These are phyloP conservation scores for Euschistus heros DNA, from an alignment of 1,140 invertebrate species.

Conservation along the genomic window DNA sequence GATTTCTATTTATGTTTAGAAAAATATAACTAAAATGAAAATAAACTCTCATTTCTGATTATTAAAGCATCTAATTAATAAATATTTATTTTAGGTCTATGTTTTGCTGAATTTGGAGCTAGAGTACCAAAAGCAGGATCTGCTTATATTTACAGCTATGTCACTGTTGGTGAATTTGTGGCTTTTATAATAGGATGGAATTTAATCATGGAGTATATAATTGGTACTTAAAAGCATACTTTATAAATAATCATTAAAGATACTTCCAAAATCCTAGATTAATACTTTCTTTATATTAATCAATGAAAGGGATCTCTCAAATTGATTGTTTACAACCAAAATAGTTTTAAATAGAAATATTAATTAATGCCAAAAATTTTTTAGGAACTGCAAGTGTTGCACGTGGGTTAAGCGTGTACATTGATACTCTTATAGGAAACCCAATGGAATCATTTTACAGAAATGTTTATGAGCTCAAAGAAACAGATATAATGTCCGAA, in stretches of 20 bases:
- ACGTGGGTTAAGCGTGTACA: slow-evolving; percentile 76
- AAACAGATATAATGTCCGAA: slow-evolving; percentile 42
- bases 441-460: slow-evolving; percentile 57
- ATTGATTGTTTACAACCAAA: too few relatives aligned
- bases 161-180: slow-evolving; percentile 71
- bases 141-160: slow-evolving; percentile 81
- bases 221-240: slow-evolving; percentile 46
- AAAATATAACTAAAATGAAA: too few relatives aligned
- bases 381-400: slow-evolving; percentile 81
- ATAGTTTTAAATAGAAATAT: too few relatives aligned
- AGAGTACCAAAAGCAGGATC: slow-evolving; percentile 76
- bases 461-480: slow-evolving; percentile 54
- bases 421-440: slow-evolving; percentile 68
- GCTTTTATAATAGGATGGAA: slow-evolving; percentile 80
- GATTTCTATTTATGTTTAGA: too few relatives aligned
- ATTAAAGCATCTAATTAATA: too few relatives aligned
- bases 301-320: too few relatives aligned
- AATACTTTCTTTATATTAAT: too few relatives aligned
- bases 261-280: too few relatives aligned
- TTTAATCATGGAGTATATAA: slow-evolving; percentile 79
- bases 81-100: slow-evolving; percentile 44
- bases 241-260: too few relatives aligned
- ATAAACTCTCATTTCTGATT: too few relatives aligned
- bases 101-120: slow-evolving; percentile 79
- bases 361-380: background rate